Percentiles rank a stretch among this genome's conserved stretches.
phyloP scores from a whole-genome alignment of 1,140 invertebrate genomes.

The Heterodera carotae region DNA sequence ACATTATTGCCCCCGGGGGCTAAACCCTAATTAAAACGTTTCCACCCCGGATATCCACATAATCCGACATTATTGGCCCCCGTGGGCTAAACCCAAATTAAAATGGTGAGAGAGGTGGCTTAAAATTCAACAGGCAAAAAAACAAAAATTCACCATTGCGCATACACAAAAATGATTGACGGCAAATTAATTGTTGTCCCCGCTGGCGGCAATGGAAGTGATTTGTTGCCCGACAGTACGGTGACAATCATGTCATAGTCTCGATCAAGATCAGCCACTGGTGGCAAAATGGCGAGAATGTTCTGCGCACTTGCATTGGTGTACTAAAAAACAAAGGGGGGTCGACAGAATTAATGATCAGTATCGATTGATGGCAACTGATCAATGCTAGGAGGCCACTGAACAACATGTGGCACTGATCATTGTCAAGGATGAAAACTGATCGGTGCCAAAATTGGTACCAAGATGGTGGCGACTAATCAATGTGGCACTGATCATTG shows the following conservation, averaged over 20 bases:
- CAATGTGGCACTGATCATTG: not conserved
- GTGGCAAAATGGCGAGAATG: not conserved
- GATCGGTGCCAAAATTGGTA: too few species aligned
- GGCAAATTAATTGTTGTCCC: not conserved
- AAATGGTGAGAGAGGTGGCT: too few species aligned
- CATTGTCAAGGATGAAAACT: not conserved
- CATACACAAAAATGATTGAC: not conserved
- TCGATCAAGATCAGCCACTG: not conserved
- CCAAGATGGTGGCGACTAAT: not conserved
- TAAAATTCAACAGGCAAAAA: too few species aligned
- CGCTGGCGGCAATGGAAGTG: not conserved
- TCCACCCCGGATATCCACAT: too few species aligned
- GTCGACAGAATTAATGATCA: not conserved
- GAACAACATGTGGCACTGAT: not conserved
- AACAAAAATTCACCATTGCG: not conserved
- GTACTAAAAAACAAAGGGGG: not conserved
- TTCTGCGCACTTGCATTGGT: not conserved
- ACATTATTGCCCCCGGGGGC: too few species aligned
- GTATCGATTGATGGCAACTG: not conserved
- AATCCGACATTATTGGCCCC: too few species aligned
- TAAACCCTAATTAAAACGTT: too few species aligned
- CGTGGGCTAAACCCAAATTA: too few species aligned
- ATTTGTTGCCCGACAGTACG: not conserved
- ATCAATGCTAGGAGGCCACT: not conserved
- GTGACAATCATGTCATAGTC: not conserved